Percentiles rank a stretch among this genome's conserved stretches.
Conservation (phyloP, 2,797 vertebrate genomes). For the Potorous gilbertii region DNA sequence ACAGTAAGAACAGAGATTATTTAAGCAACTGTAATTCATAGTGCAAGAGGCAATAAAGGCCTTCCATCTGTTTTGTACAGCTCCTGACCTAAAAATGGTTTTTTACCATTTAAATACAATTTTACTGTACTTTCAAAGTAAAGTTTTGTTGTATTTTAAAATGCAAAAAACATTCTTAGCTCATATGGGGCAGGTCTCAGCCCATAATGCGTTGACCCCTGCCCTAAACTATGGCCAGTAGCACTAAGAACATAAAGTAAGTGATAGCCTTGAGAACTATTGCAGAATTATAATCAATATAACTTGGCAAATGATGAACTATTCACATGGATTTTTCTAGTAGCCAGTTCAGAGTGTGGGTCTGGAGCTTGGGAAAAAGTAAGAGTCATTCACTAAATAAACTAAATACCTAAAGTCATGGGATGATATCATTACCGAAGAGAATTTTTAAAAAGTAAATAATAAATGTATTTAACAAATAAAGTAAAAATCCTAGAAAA, state of each 20-base stretch:
- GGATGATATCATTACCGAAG: neutral
- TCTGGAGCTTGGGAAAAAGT: neutral
- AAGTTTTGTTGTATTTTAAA: neutral
- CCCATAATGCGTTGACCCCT: neutral
- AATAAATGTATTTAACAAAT: neutral
- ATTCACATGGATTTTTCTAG: neutral
- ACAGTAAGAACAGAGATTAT: neutral
- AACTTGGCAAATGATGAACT: neutral
- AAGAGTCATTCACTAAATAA: neutral
- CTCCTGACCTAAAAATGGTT: neutral
- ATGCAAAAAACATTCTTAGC: neutral
- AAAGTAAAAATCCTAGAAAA: neutral
- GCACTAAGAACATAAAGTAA: neutral
- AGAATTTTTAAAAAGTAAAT: neutral
- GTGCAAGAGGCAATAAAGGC: neutral
- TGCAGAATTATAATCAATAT: neutral
- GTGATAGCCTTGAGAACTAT: neutral
- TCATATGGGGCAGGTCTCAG: neutral
- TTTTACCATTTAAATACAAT: neutral
- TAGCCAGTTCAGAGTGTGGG: neutral
- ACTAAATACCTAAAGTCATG: neutral
- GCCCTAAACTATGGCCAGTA: neutral
- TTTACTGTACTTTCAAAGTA: neutral
- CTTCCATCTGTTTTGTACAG: neutral
- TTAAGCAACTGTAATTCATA: neutral